Evolutionary conservation across 2,797 vertebrate species (phyloP), one percentile per base, ranked within the genome.

Genomic region (Tolypeutes matacus): DNA sequence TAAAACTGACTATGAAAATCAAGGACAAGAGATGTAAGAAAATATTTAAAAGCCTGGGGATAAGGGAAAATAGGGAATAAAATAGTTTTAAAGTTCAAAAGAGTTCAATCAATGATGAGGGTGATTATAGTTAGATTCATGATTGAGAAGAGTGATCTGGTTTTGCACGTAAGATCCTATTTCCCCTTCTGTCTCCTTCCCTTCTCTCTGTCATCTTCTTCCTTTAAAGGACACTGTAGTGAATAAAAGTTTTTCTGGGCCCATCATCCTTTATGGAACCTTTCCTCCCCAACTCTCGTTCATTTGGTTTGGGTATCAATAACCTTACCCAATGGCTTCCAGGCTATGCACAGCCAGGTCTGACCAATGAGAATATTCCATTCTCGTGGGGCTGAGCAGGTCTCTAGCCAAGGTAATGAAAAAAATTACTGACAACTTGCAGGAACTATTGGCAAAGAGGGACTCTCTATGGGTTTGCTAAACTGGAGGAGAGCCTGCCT

Each of bases 1-100:
- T 69, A 10, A 82, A 34, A 88, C n/a, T n/a, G 15, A 89, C 80
- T 78, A 20, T 7, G 17, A 86, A 92, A 84, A 64, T 70, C n/a
- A 70, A 83, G 62, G 75, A 76, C 21, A 90, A 84, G 51, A 70
- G 9, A 21, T 81, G 0, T 56, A 77, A 31, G 21, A 42, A 56
- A 42, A 5, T 64, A 75, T 29, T 23, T 34, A 80, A 92, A 78
- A 9, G 2, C 31, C 87, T n/a, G 15, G 25, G 25, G 65, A 46
- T 49, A n/a, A 69, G 73, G 27, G 53, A 83, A 46, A 25, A 51
- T 18, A 15, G 23, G 2, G 42, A 56, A 65, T 27, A 58, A 95
- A 76, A 80, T 70, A 39, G 15, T 13, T 80, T 89, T 89, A 65
- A 64, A 70, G 39, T 86, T 87, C 49, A 92, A 73, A 69, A 51